phyloP scores from a whole-genome alignment of 2,888 invertebrate species.

The Agelastica alni region DNA sequence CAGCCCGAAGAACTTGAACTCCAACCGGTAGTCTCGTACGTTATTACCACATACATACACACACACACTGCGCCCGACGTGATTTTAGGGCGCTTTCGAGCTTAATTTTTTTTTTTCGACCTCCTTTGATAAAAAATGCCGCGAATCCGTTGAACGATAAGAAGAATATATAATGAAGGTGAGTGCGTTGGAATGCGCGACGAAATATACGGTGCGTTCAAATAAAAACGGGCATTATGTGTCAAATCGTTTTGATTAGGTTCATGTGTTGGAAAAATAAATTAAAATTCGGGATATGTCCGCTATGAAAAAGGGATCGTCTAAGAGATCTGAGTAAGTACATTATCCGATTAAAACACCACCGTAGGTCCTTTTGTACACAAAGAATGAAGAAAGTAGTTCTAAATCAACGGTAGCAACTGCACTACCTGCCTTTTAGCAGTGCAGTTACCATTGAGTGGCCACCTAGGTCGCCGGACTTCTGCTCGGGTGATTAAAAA shows the following conservation, averaged over 20 bases:
- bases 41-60: background rate
- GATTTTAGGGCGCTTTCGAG: too few relatives aligned
- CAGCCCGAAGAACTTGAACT: conserved; percentile 20
- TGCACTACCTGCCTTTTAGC: too few relatives aligned
- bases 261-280: conserved; percentile 52
- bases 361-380: too few relatives aligned
- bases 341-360: background rate
- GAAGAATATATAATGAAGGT: conserved; percentile 22
- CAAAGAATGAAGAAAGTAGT: too few relatives aligned
- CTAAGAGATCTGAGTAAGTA: conserved; percentile 58
- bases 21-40: conserved; percentile 4
- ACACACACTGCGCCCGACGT: too few relatives aligned
- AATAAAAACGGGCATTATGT: conserved; percentile 41
- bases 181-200: conserved; percentile 8
- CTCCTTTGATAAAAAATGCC: conserved; percentile 7
- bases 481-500: too few relatives aligned
- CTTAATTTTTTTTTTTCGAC: background rate
- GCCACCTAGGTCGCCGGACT: too few relatives aligned
- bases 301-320: conserved; percentile 53
- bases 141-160: conserved; percentile 6
- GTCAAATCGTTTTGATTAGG: conserved; percentile 40
- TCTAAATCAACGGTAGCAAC: too few relatives aligned
- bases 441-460: too few relatives aligned
- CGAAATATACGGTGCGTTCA: conserved; percentile 22
- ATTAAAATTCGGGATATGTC: conserved; percentile 51